Percentiles rank a stretch among this genome's conserved stretches.
Evolutionary conservation across 2,888 invertebrate species (phyloP).

Genomic region (Thyatira batis): DNA sequence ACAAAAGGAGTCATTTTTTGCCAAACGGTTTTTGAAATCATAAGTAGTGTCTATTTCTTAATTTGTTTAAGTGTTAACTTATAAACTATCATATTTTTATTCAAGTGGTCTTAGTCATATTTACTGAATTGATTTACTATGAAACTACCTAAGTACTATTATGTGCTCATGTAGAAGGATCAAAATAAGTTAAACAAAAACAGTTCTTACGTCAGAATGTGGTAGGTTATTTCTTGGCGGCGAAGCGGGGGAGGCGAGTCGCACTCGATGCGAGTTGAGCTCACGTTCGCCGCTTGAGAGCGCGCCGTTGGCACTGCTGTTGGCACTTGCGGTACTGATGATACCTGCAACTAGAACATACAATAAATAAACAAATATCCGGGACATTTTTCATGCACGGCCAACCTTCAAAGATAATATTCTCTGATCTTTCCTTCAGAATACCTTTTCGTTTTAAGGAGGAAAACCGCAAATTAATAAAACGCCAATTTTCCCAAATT

Average conservation of each 20-base stretch:
- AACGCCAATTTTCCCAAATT: not conserved
- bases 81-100: no score
- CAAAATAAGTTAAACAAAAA: no score
- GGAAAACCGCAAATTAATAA: not conserved
- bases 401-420: no score
- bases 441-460: not conserved
- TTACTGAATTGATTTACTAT: no score
- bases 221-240: constrained; percentile 49
- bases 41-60: not conserved
- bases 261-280: constrained; percentile 35
- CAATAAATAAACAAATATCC: no score
- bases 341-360: not conserved
- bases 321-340: not conserved
- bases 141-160: no score
- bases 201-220: constrained; percentile 62
- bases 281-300: constrained; percentile 42
- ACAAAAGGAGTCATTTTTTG: not conserved
- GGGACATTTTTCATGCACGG: no score
- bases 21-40: not conserved
- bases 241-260: constrained; percentile 53
- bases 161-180: no score
- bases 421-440: not conserved
- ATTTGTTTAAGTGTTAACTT: no score
- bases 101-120: no score
- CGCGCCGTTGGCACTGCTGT: constrained; percentile 21